Percentiles rank a stretch among this genome's conserved stretches.
Evolutionary conservation across 1,140 invertebrate species (phyloP).

Genomic region (Papilio dardanus): DNA sequence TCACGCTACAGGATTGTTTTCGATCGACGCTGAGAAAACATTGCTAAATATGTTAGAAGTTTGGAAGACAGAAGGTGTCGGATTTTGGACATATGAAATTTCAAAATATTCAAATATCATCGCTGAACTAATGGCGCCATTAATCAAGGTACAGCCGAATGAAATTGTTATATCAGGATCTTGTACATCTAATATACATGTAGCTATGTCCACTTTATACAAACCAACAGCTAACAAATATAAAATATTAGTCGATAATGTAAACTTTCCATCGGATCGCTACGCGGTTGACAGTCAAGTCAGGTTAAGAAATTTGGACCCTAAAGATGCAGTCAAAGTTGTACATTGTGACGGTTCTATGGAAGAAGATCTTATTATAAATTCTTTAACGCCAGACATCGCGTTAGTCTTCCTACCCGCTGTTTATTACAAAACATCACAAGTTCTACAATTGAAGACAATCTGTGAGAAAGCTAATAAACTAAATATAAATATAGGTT

Average conservation of each 20-base stretch:
- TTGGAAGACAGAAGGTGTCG: constrained; percentile 68
- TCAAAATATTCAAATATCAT: constrained; percentile 61
- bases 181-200: constrained; percentile 68
- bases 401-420: constrained; percentile 60
- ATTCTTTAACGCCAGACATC: constrained; percentile 69
- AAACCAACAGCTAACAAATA: constrained; percentile 62
- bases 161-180: constrained; percentile 60
- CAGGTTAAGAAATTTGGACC: constrained; percentile 58
- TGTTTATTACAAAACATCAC: constrained; percentile 69
- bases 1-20: constrained; percentile 66
- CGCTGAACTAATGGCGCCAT: constrained; percentile 62
- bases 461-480: constrained; percentile 62
- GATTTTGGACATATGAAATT: constrained; percentile 61
- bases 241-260: constrained; percentile 69
- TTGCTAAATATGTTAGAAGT: constrained; percentile 49
- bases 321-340: constrained; percentile 65
- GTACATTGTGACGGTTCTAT: constrained; percentile 55
- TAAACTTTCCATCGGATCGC: constrained; percentile 72
- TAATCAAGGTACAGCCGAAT: constrained; percentile 58
- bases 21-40: constrained; percentile 61
- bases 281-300: constrained; percentile 73
- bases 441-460: constrained; percentile 65
- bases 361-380: constrained; percentile 62
- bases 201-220: constrained; percentile 68
- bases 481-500: constrained; percentile 62